These are phyloP conservation scores for Tetramorium simillimum DNA, from an alignment of 1,140 invertebrate species.

Conservation along the genomic window DNA sequence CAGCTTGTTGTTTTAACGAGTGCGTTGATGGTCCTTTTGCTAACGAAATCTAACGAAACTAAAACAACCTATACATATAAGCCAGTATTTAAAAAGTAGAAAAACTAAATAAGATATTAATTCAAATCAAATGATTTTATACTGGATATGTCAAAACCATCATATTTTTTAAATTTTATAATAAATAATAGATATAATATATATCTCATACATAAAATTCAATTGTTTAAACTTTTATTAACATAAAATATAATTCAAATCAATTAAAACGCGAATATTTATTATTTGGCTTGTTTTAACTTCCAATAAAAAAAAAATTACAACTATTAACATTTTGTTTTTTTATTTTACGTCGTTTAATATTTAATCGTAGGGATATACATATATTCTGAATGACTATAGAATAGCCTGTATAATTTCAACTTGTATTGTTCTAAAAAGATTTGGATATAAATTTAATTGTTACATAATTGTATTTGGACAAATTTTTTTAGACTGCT, in stretches of 20 bases:
- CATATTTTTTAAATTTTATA: background rate
- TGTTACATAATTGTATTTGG: background rate
- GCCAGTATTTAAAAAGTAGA: background rate
- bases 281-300: background rate
- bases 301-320: background rate
- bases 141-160: background rate
- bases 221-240: background rate
- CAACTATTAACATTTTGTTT: background rate
- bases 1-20: conserved; percentile 42
- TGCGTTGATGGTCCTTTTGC: conserved; percentile 5
- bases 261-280: background rate
- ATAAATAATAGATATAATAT: background rate
- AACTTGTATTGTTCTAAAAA: background rate
- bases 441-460: background rate
- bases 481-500: background rate
- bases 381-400: background rate
- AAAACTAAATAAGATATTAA: background rate
- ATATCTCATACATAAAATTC: background rate
- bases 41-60: conserved; percentile 8
- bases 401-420: background rate
- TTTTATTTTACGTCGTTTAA: background rate
- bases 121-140: background rate
- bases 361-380: background rate
- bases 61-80: background rate
- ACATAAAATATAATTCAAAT: background rate